These are phyloP conservation scores for Diaphora mendica DNA, from an alignment of 2,888 invertebrate genomes.

Conservation along the genomic window DNA sequence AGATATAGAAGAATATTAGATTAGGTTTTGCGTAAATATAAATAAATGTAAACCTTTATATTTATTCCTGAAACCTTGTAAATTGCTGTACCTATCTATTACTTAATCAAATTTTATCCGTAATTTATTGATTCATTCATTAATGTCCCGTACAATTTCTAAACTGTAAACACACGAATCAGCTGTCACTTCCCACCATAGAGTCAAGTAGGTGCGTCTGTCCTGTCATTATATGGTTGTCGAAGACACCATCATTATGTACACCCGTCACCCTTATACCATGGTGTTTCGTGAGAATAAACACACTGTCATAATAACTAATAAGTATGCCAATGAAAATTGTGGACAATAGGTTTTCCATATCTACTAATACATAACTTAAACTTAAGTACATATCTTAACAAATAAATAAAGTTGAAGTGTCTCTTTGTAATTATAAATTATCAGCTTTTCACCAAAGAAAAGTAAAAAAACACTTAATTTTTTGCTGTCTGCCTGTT, in stretches of 20 bases:
- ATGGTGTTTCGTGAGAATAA: slow-evolving; percentile 9
- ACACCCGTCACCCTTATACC: slow-evolving; percentile 12
- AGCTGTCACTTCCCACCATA: slow-evolving; percentile 8
- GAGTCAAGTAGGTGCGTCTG: slow-evolving; percentile 3
- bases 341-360: neutral
- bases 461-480: no score
- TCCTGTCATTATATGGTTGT: slow-evolving; percentile 13
- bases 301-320: slow-evolving; percentile 4
- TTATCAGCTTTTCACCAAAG: no score
- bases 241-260: slow-evolving; percentile 11
- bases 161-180: slow-evolving; percentile 8
- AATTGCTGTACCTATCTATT: neutral
- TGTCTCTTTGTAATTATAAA: no score
- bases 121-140: neutral
- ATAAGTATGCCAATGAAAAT: neutral
- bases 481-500: no score
- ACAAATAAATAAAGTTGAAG: no score
- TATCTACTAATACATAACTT: neutral
- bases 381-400: no score
- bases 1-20: no score
- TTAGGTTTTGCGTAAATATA: no score
- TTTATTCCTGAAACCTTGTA: no score
- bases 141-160: neutral
- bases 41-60: no score
- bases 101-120: neutral